Evolutionary conservation across 2,113 vertebrate genomes (phyloP).

Genomic region (Notiomystis cincta): DNA sequence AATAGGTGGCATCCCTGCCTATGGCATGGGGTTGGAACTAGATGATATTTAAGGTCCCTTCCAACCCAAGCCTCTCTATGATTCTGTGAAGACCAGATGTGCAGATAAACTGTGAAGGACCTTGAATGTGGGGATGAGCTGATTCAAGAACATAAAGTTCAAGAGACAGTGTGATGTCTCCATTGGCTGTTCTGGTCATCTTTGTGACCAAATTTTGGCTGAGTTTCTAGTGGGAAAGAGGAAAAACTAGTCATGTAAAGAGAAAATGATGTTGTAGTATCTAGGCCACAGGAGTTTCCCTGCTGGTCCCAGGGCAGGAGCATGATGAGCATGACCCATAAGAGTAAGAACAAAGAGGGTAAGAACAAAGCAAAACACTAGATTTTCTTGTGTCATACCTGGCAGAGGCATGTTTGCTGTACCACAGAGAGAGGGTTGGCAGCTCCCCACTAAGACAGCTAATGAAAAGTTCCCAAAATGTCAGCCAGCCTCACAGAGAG

Average conservation of each 20-base stretch:
- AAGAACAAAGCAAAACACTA: neutral
- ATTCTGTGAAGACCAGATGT: neutral
- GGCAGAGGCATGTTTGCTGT: neutral
- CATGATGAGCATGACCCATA: accelerated
- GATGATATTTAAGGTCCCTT: neutral
- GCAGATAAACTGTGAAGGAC: neutral
- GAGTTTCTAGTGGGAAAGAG: neutral
- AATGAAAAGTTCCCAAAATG: neutral
- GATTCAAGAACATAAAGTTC: neutral
- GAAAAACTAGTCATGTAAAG: neutral
- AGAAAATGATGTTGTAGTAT: neutral
- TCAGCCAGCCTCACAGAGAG: neutral
- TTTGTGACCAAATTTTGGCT: neutral
- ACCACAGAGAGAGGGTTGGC: neutral
- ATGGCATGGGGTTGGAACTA: neutral
- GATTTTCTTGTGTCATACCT: neutral
- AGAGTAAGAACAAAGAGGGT: neutral
- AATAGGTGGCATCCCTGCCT: neutral
- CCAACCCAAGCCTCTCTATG: neutral
- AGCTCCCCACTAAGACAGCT: neutral
- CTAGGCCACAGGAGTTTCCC: neutral
- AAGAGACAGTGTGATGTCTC: neutral
- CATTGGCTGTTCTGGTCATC: neutral
- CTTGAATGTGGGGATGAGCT: neutral
- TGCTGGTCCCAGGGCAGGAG: neutral